These are phyloP conservation scores for Bambusicola thoracicus DNA, from an alignment of 2,113 vertebrate species.

Conservation along the genomic window DNA sequence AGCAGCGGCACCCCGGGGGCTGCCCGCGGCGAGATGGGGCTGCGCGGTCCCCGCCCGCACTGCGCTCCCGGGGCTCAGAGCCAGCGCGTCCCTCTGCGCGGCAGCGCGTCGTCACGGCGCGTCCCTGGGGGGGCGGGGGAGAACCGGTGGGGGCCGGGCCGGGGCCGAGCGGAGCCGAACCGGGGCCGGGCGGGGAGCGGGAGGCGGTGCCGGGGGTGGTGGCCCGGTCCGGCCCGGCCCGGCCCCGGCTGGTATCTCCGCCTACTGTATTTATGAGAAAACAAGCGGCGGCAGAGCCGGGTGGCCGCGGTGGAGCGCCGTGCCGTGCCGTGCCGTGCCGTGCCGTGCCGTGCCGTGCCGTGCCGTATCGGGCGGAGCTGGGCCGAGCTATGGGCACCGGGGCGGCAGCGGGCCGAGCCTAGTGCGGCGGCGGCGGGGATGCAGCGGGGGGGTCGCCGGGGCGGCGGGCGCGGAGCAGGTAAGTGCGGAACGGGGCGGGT, in stretches of 20 bases:
- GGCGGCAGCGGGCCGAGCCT: not conserved
- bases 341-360: not conserved
- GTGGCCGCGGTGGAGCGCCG: not conserved
- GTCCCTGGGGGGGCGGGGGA: not conserved
- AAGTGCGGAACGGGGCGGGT: not conserved
- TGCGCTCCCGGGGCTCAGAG: not conserved
- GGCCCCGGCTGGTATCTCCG: constrained; percentile 29
- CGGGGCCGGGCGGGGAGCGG: no score
- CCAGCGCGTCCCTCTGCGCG: no score
- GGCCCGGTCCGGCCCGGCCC: not conserved
- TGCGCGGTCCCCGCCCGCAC: not conserved
- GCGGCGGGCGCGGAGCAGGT: not conserved
- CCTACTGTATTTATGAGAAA: constrained; percentile 49
- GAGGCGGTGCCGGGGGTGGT: not conserved
- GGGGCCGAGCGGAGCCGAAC: not conserved
- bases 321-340: not conserved
- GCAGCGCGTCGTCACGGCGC: no score
- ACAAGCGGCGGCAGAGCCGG: not conserved
- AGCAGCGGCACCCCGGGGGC: not conserved
- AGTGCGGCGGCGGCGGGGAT: not conserved
- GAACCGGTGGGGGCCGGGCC: not conserved
- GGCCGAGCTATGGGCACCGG: not conserved
- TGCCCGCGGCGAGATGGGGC: not conserved
- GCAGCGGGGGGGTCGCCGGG: not conserved
- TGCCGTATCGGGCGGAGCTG: not conserved